phyloP scores from a whole-genome alignment of 37 sponge, comb jelly and placozoan genomes.

The Cliona cf. orientalis region DNA sequence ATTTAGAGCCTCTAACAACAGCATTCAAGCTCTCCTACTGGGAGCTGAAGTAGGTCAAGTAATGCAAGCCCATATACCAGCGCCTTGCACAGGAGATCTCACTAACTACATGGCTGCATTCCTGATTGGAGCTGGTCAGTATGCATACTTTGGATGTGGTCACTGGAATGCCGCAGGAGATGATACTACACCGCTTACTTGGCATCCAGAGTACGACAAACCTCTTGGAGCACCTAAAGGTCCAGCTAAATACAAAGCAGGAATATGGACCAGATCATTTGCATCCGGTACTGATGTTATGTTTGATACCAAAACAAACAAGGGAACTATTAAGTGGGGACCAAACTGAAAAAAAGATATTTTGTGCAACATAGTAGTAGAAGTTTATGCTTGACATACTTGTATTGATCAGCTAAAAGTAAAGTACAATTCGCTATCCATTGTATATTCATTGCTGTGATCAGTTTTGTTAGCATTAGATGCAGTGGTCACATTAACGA shows the following conservation, averaged over 20 bases:
- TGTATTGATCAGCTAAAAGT: too few species aligned
- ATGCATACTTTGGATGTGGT: conserved; percentile 52
- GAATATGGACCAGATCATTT: conserved; percentile 43
- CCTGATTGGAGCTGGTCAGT: conserved; percentile 55
- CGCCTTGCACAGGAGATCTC: conserved; percentile 22
- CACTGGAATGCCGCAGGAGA: conserved; percentile 24
- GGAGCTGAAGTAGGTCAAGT: conserved; percentile 28
- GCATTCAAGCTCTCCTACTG: conserved; percentile 15
- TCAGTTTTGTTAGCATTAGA: too few species aligned
- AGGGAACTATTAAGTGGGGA: conserved; percentile 59
- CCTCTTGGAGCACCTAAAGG: conserved; percentile 55
- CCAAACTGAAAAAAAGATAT: too few species aligned
- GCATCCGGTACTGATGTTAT: conserved; percentile 44
- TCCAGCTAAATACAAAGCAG: conserved; percentile 25
- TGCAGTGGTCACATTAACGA: too few species aligned
- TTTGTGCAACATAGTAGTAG: too few species aligned
- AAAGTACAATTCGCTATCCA: too few species aligned
- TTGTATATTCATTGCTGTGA: too few species aligned
- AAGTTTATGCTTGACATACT: too few species aligned
- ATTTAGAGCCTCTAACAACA: conserved; percentile 33
- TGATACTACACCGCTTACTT: conserved; percentile 13
- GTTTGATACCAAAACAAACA: conserved; percentile 48
- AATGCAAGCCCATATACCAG: conserved; percentile 48
- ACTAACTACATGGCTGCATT: conserved; percentile 56
- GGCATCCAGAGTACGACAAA: conserved; percentile 52